Evolutionary conservation across 1,140 invertebrate genomes (phyloP).

Genomic region (Brachionus manjavacas): DNA sequence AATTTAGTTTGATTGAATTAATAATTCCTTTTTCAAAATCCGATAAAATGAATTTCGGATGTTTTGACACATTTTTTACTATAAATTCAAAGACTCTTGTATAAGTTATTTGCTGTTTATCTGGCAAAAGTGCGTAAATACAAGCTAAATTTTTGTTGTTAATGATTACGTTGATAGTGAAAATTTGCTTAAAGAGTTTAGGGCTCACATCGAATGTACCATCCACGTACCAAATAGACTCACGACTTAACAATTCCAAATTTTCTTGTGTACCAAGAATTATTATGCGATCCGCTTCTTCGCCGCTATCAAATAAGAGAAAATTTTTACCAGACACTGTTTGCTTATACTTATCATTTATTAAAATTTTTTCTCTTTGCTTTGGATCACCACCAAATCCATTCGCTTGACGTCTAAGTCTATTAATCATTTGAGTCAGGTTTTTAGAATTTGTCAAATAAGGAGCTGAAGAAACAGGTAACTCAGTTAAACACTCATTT

Average conservation of each 20-base stretch:
- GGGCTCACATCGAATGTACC: neutral
- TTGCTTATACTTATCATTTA: neutral
- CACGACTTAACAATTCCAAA: neutral
- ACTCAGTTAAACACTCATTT: neutral
- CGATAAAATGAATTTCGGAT: neutral
- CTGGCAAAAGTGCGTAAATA: neutral
- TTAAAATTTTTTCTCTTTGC: neutral
- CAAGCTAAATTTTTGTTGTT: constrained; percentile 12
- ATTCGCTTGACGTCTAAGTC: neutral
- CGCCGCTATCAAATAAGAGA: neutral
- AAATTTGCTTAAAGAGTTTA: neutral
- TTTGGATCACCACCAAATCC: neutral
- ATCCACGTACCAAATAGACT: neutral
- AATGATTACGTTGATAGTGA: neutral
- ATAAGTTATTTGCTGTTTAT: neutral
- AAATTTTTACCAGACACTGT: neutral
- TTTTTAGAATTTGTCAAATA: neutral
- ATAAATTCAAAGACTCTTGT: neutral
- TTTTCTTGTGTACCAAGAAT: neutral
- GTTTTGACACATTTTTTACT: neutral
- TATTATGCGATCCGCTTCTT: neutral
- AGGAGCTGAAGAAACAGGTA: neutral
- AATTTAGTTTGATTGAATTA: neutral
- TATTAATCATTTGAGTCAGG: neutral
- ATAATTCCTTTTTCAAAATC: neutral